A percentile compares a stretch with the other conserved stretches of the same genome.
These are phyloP conservation scores for Synanceia verrucosa DNA, from an alignment of 2,797 vertebrate genomes.

Conservation along the genomic window DNA sequence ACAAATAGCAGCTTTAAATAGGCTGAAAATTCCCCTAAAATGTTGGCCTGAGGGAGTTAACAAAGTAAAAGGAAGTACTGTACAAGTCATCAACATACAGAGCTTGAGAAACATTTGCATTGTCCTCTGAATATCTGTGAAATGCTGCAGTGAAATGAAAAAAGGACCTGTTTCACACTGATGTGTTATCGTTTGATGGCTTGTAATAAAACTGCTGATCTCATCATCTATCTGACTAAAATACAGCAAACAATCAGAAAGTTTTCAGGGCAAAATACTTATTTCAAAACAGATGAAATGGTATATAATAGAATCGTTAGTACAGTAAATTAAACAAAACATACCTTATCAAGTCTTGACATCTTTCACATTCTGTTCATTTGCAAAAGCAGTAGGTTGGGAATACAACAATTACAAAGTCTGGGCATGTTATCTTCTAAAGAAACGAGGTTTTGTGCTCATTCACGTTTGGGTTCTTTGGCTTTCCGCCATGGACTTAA, in stretches of 20 bases:
- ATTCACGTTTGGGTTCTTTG: conserved; percentile 35
- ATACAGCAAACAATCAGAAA: background rate
- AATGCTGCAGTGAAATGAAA: conserved; percentile 10
- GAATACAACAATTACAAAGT: conserved; percentile 55
- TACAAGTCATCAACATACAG: conserved; percentile 49
- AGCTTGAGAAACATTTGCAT: conserved; percentile 68
- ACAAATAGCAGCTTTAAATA: conserved; percentile 74
- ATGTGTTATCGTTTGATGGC: background rate
- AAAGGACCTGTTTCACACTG: background rate
- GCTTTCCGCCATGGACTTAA: conserved; percentile 46
- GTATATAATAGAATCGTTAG: conserved; percentile 22
- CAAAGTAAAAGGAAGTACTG: conserved; percentile 71
- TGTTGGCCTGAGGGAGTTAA: conserved; percentile 63
- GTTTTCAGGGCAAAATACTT: conserved; percentile 9
- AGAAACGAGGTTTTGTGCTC: conserved; percentile 47
- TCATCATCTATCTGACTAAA: too few relatives aligned
- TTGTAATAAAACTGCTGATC: too few relatives aligned
- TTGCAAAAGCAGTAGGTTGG: conserved; percentile 14
- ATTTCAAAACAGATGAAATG: conserved; percentile 15
- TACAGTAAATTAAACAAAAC: conserved; percentile 11
- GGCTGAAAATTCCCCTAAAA: conserved; percentile 78
- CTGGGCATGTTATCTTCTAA: conserved; percentile 55
- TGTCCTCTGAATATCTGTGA: conserved; percentile 35
- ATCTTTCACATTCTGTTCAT: conserved; percentile 29
- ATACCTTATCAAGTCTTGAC: conserved; percentile 18